Evolutionary conservation across 2,888 invertebrate genomes (phyloP).

Genomic region (Geotrupes spiniger): DNA sequence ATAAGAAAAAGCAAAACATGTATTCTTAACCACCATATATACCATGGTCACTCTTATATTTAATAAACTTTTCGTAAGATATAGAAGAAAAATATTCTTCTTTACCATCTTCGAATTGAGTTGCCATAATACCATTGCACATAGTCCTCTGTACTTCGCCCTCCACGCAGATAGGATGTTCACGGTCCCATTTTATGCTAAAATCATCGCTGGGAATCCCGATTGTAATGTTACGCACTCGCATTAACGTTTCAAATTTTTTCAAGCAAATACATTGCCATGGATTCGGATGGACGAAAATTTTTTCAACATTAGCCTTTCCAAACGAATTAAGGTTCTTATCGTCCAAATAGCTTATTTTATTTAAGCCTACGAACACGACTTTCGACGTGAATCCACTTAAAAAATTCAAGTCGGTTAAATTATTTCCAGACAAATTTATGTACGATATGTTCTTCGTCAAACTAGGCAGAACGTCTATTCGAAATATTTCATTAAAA

Average conservation of each 20-base stretch:
- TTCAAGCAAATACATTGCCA: constrained; percentile 11
- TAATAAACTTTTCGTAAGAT: constrained; percentile 1
- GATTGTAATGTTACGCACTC: neutral
- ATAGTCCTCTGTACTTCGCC: neutral
- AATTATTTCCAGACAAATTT: constrained; percentile 5
- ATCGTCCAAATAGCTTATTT: constrained; percentile 10
- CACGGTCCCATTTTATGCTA: neutral
- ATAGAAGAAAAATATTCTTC: constrained; percentile 2
- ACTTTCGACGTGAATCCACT: neutral
- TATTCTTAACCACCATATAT: too few relatives aligned
- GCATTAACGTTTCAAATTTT: neutral
- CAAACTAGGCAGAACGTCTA: too few relatives aligned
- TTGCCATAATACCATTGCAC: neutral
- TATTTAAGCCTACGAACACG: constrained; percentile 12
- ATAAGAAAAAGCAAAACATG: too few relatives aligned
- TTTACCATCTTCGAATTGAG: neutral
- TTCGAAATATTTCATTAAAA: too few relatives aligned
- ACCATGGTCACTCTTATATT: too few relatives aligned
- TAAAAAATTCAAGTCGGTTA: constrained; percentile 11
- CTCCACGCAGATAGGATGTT: constrained; percentile 1
- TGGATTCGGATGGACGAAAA: constrained; percentile 13
- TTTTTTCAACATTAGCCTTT: neutral
- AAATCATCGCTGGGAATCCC: neutral
- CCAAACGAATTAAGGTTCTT: neutral
- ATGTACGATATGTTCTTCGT: too few relatives aligned